These are phyloP conservation scores for Rhodeus uyekii DNA, from an alignment of 2,797 vertebrate genomes.

Conservation along the genomic window DNA sequence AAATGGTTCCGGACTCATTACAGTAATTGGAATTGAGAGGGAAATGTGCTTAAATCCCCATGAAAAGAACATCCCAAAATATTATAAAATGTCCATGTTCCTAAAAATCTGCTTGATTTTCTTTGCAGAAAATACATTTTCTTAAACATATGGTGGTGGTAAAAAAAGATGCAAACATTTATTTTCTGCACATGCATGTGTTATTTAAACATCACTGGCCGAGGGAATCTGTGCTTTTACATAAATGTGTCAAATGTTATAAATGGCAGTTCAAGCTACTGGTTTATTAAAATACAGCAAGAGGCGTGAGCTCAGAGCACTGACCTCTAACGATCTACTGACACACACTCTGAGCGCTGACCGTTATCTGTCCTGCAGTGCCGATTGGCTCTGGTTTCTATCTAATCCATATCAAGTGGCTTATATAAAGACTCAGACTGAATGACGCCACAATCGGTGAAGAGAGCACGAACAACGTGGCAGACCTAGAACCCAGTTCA, in stretches of 20 bases:
- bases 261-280: slow-evolving; percentile 4
- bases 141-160: not conserved
- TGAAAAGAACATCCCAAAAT: not conserved
- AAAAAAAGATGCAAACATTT: not conserved
- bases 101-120: not conserved
- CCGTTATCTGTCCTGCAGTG: not conserved
- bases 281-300: not conserved
- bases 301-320: not conserved
- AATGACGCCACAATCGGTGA: not conserved
- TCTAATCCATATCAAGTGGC: slow-evolving; percentile 36
- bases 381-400: slow-evolving; percentile 5
- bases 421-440: slow-evolving; percentile 5
- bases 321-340: not conserved
- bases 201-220: not conserved
- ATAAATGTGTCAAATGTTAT: slow-evolving; percentile 27
- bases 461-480: slow-evolving; percentile 10
- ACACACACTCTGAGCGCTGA: not conserved
- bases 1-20: not conserved
- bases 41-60: not conserved
- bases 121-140: not conserved
- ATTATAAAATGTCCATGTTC: not conserved
- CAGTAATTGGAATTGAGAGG: not conserved
- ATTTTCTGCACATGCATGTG: not conserved
- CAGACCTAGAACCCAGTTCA: not conserved
- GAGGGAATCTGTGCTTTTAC: not conserved